These are phyloP conservation scores for Contarinia nasturtii DNA, from an alignment of 1,140 invertebrate species.

Conservation along the genomic window DNA sequence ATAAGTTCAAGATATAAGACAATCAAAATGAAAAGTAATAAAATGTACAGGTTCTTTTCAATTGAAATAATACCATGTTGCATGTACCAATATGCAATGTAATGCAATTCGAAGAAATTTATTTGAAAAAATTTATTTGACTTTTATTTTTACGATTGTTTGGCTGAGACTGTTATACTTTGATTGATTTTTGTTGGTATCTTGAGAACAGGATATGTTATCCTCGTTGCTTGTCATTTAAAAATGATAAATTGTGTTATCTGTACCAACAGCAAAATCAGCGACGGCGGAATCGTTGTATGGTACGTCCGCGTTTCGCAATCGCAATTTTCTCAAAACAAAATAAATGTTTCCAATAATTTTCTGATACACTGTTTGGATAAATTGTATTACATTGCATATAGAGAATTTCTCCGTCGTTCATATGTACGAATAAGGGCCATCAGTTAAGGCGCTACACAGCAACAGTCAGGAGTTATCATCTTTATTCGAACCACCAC, in stretches of 20 bases:
- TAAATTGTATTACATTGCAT: constrained; percentile 17
- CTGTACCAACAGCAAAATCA: background rate
- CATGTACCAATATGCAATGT: too few relatives aligned
- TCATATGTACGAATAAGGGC: constrained; percentile 45
- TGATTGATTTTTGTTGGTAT: background rate
- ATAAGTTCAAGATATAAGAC: background rate
- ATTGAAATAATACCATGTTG: too few relatives aligned
- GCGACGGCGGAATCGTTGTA: background rate
- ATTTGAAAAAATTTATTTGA: too few relatives aligned
- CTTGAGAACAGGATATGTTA: background rate
- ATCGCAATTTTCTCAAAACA: background rate
- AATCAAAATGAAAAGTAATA: background rate
- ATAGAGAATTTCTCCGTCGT: constrained; percentile 20
- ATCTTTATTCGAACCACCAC: constrained; percentile 50
- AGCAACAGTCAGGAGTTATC: constrained; percentile 95
- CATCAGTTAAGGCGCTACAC: constrained; percentile 94
- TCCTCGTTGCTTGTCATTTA: background rate
- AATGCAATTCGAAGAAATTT: too few relatives aligned
- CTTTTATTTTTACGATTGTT: too few relatives aligned
- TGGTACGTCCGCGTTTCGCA: constrained; percentile 1
- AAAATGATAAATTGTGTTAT: background rate
- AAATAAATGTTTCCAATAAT: constrained; percentile 8
- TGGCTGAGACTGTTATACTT: too few relatives aligned
- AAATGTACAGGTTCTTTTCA: background rate
- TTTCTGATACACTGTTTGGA: constrained; percentile 7